phyloP scores from a whole-genome alignment of 2,113 vertebrate species.

The Tachuris rubrigastra region DNA sequence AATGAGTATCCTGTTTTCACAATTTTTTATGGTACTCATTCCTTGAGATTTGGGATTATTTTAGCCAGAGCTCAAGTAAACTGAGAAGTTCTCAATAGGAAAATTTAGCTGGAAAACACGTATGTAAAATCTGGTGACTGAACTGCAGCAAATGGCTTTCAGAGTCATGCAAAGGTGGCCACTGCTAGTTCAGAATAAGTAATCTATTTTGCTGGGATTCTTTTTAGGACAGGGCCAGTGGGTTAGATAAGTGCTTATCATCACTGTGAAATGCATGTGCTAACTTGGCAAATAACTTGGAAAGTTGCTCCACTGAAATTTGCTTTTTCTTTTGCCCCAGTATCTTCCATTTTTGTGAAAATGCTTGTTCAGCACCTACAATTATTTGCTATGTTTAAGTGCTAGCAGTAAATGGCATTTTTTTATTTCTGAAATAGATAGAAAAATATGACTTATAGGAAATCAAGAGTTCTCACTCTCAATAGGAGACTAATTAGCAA shows the following conservation, averaged over 20 bases:
- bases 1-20: slow-evolving; percentile 46
- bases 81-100: not conserved
- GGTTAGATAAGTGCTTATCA: not conserved
- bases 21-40: slow-evolving; percentile 16
- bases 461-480: not conserved
- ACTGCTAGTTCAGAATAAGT: not conserved
- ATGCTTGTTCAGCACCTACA: not conserved
- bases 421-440: not conserved
- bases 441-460: not conserved
- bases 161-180: not conserved
- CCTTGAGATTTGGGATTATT: not conserved
- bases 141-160: not conserved
- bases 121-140: not conserved
- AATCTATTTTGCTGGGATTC: not conserved
- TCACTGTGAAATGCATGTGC: not conserved
- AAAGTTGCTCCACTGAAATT: not conserved
- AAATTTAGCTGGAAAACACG: not conserved
- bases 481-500: not conserved
- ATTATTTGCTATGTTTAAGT: not conserved
- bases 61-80: slow-evolving; percentile 9
- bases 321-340: not conserved
- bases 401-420: not conserved
- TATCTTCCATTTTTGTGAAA: not conserved
- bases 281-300: not conserved
- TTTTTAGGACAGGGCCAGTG: not conserved